Base-by-base conservation (phyloP, 2,113 vertebrate species). In the Limanda limanda region DNA sequence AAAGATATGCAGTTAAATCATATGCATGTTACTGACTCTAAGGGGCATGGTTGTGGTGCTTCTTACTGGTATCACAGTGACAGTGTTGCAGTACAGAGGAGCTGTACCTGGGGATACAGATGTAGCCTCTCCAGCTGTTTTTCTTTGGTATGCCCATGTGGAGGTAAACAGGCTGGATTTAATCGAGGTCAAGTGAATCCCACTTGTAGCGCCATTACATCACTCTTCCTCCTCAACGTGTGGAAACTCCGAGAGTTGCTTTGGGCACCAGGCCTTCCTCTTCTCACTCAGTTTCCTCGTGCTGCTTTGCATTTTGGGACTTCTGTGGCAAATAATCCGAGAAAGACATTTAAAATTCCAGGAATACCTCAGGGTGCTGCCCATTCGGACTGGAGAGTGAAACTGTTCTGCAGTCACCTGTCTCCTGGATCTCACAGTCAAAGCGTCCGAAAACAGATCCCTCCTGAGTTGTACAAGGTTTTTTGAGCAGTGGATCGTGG, bases 241-340 rank as follows among this genome's bases (percentile, higher is more conserved):
- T n/a, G 25, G 6, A 25, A 27, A 72, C 40, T 83, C 56, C 68
- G 74, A 78, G 37, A 63, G 37, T 65, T 79, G 77, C 65, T 68
- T 57, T n/a, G 1, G 4, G 25, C 45, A 35, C 58, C 63, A 18
- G 54, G 52, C 17, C 61, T 37, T 23, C 62, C 25, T 56, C 71
- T 21, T 61, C 42, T 64, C 37, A 60, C 37, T 57, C 3, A 2
- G 54, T 79, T 86, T 85, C 54, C 27, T 15, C 23, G 31, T 12
- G 23, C 51, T 71, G 66, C 77, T 20, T 90, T 85, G 89, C 11
- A n/a, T 82, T 93, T 84, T 79, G 74, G 76, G 82, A 71, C 85
- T 86, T 79, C 82, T 51, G 59, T 81, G 82, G 80, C 68, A 85
- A 85, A 88, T 82, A 72, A 83, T 81, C 82, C 60, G 63, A 24